Evolutionary conservation across 2,113 vertebrate genomes (phyloP).

Genomic region (Bubo bubo): DNA sequence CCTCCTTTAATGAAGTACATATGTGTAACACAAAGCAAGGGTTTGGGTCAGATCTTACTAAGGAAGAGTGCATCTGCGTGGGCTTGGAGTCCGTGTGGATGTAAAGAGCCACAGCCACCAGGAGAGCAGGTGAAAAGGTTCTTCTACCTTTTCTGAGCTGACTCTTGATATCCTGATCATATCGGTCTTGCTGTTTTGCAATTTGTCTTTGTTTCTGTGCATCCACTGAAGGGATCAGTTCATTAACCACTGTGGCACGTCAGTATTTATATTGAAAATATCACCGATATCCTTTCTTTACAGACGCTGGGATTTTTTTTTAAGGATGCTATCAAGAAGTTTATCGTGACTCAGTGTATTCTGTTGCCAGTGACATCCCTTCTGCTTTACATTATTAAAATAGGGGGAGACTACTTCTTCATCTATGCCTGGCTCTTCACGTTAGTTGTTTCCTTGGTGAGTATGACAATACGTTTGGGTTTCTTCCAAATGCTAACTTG

Average conservation of each 20-base stretch:
- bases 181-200: not conserved
- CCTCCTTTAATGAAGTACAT: not conserved
- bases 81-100: accelerated
- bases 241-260: not conserved
- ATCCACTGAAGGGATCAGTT: not conserved
- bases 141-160: not conserved
- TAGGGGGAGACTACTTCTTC: conserved; percentile 98
- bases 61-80: not conserved
- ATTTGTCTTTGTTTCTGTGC: not conserved
- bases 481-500: not conserved
- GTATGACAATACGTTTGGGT: conserved; percentile 56
- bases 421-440: conserved; percentile 99
- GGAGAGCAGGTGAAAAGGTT: not conserved
- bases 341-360: conserved; percentile 95
- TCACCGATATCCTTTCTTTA: conserved; percentile 36
- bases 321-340: conserved; percentile 97
- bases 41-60: not conserved
- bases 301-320: conserved; percentile 95
- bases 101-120: not conserved
- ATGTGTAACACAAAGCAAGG: not conserved
- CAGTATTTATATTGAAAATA: not conserved
- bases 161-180: not conserved
- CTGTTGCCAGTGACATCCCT: conserved; percentile 94
- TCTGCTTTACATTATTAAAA: conserved; percentile 98
- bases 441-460: conserved; percentile 92